phyloP scores from a whole-genome alignment of 2,113 vertebrate species.

The Tyto alba region DNA sequence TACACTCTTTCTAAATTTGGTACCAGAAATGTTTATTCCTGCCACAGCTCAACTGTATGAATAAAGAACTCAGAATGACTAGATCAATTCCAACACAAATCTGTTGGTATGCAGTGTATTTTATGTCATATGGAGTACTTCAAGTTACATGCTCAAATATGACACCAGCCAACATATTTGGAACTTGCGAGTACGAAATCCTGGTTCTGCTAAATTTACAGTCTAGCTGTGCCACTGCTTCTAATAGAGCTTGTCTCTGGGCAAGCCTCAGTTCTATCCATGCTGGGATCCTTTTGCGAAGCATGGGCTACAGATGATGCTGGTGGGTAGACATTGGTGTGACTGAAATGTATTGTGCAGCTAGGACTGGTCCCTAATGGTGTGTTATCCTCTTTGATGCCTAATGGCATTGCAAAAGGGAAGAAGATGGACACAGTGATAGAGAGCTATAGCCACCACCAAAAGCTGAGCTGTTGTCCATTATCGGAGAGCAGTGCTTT shows the following conservation, averaged over 20 bases:
- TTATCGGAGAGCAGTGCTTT: not conserved
- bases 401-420: not conserved
- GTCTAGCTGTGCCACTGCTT: not conserved
- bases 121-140: not conserved
- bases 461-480: not conserved
- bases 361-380: not conserved
- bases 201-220: not conserved
- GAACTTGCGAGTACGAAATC: not conserved
- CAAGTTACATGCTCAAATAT: not conserved
- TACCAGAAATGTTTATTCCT: slow-evolving; percentile 37
- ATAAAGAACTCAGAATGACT: slow-evolving; percentile 6
- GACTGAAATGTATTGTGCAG: not conserved
- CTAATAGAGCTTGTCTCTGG: not conserved
- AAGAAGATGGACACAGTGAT: not conserved
- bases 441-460: not conserved
- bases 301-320: not conserved
- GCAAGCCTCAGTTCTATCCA: not conserved
- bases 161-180: not conserved
- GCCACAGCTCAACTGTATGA: not conserved
- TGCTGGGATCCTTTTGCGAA: not conserved
- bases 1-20: slow-evolving; percentile 19
- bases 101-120: not conserved
- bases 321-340: not conserved
- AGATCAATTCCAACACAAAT: slow-evolving; percentile 1
- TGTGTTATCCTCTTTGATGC: not conserved